Conservation (phyloP, 2,888 invertebrate genomes). For the Amblyteles armatorius region DNA sequence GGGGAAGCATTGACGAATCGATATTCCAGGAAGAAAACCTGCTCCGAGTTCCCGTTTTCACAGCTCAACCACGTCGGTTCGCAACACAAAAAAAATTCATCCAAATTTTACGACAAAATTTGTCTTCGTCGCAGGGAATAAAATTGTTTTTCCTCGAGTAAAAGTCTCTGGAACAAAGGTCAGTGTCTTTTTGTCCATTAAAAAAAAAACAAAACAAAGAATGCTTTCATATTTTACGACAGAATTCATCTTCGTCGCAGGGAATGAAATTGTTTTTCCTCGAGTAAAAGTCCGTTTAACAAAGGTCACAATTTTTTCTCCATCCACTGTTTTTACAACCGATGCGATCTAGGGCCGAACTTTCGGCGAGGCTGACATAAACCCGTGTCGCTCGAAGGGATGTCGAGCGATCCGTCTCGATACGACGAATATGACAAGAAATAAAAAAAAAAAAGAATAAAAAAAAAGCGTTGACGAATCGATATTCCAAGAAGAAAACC, state of each 20-base stretch:
- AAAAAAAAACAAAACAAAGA: conserved; percentile 17
- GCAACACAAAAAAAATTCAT: not conserved
- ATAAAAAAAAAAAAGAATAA: not conserved
- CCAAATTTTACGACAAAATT: not conserved
- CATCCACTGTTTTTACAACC: not conserved
- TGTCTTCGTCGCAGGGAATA: not conserved
- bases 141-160: not conserved
- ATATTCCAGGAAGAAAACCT: conserved; percentile 59
- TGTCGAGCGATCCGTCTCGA: not conserved
- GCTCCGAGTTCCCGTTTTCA: not conserved
- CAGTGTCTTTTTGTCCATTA: not conserved
- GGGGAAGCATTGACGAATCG: conserved; percentile 61
- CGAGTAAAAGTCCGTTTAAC: not conserved
- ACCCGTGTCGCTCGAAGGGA: not conserved
- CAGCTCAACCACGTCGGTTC: not conserved
- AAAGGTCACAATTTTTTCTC: not conserved
- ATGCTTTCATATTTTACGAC: not conserved
- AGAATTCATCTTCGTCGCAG: conserved; percentile 3
- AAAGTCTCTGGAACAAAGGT: not conserved
- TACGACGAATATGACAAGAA: not conserved
- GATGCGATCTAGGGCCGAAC: not conserved
- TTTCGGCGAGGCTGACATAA: not conserved
- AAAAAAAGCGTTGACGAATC: conserved; percentile 58
- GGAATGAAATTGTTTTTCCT: not conserved
- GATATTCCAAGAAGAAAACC: conserved; percentile 63